Base-by-base conservation (phyloP, 2,797 vertebrate genomes). In the Pangasius djambal region DNA sequence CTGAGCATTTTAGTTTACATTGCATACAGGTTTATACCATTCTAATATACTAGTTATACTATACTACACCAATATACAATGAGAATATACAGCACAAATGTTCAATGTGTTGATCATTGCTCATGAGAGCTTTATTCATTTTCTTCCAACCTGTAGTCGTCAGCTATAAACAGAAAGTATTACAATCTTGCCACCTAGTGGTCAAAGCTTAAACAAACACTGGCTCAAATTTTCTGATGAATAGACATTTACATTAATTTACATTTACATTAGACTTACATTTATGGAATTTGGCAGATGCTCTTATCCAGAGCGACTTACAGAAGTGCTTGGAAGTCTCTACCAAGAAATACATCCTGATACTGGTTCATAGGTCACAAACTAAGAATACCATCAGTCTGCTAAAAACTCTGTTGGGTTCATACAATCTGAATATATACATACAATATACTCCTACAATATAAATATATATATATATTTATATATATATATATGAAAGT, bases 171-270 rank as follows among this genome's bases (percentile, higher is more conserved):
- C 25, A 57, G 77, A 88, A 86, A 85, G 63, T 75, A 34, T 44
- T 74, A 28, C 87, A 55, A 70, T 77, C 13, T 1, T 77, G 70
- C 90, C 82, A 83, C 69, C 91, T 79, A 84, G 89, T 89, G 90
- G 83, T 1, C 40, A 83, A 57, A 89, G 28, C 34, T 57, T 67
- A 12, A 69, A 87, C 31, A 65, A 77, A 52, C 37, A 44, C 31
- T 81, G 25, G 44, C 15, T 48, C 15, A 67, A 31, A 50, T 50
- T 67, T 31, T 40, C 5, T 16, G 48, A 28, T 34, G 48, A 22
- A 85, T 0, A 65, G 37, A 48, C 44, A 48, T 48, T 48, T 48
- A 7, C 44, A 48, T 48, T 48, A 48, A 48, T 48, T 48, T 48
- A 48, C 44, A 48, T 48, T 48, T 48, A 48, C 44, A 48, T 48